phyloP scores from a whole-genome alignment of 1,140 invertebrate species.

The Drosophila serrata region DNA sequence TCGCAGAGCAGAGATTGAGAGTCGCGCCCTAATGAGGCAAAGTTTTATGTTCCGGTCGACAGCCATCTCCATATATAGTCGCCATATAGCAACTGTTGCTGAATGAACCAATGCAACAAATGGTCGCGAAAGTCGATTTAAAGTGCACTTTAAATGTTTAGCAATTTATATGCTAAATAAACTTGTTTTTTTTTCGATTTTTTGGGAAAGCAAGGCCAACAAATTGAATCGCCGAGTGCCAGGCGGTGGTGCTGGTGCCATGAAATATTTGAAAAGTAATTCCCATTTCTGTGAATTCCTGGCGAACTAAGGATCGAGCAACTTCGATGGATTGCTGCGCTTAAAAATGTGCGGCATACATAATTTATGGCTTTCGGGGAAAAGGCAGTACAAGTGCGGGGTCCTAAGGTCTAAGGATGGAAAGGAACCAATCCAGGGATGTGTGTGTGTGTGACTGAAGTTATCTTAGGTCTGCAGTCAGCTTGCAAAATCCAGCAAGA shows the following conservation, averaged over 20 bases:
- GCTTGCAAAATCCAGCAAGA: conserved; percentile 33
- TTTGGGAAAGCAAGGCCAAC: conserved; percentile 11
- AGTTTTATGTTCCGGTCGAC: conserved; percentile 35
- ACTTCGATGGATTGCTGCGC: conserved; percentile 50
- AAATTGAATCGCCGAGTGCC: conserved; percentile 53
- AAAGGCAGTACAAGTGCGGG: conserved; percentile 6
- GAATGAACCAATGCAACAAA: conserved; percentile 41
- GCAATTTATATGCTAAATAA: conserved; percentile 72
- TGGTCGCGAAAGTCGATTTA: conserved; percentile 49
- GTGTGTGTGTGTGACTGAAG: conserved; percentile 59
- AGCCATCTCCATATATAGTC: conserved; percentile 14
- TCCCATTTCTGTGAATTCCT: conserved; percentile 37
- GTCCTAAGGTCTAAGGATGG: conserved; percentile 37
- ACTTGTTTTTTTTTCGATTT: conserved; percentile 10
- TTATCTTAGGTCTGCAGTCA: conserved; percentile 73
- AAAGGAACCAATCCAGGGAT: conserved; percentile 48
- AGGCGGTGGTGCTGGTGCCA: background rate
- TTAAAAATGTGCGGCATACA: conserved; percentile 75
- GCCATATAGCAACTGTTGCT: conserved; percentile 25
- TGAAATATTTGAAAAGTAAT: conserved; percentile 45
- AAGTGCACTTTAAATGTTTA: conserved; percentile 67
- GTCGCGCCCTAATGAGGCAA: conserved; percentile 63
- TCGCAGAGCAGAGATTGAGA: conserved; percentile 34
- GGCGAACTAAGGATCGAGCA: conserved; percentile 28
- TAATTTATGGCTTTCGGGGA: conserved; percentile 71